phyloP scores from a whole-genome alignment of 2,797 vertebrate species.

The Gouania willdenowi region DNA sequence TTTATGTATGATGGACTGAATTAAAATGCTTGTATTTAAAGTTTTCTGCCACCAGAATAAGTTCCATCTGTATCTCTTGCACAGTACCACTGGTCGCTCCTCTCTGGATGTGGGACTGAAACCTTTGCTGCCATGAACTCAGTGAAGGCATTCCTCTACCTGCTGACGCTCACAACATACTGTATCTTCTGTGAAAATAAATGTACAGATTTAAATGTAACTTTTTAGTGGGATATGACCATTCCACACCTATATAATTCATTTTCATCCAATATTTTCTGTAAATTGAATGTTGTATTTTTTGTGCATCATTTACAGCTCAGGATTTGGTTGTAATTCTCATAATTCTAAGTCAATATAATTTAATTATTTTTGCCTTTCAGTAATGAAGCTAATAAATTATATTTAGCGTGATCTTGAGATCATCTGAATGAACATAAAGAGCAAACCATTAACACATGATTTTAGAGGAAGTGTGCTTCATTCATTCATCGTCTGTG shows the following conservation, averaged over 20 bases:
- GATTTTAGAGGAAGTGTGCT: too few relatives aligned
- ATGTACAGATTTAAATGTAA: background rate
- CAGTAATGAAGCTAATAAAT: too few relatives aligned
- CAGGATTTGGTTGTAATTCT: too few relatives aligned
- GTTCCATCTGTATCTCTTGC: too few relatives aligned
- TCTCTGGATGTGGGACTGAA: constrained; percentile 30
- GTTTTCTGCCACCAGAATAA: constrained; percentile 24
- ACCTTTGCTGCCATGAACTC: constrained; percentile 11
- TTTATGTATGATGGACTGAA: constrained; percentile 40
- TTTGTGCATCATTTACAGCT: too few relatives aligned
- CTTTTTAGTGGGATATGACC: constrained; percentile 14
- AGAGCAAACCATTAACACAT: too few relatives aligned
- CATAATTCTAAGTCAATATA: too few relatives aligned
- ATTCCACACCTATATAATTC: constrained; percentile 22
- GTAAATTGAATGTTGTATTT: too few relatives aligned
- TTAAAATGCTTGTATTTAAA: constrained; percentile 15
- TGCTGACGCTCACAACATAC: constrained; percentile 28
- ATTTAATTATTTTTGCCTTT: too few relatives aligned
- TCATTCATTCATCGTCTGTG: too few relatives aligned
- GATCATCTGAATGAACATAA: too few relatives aligned
- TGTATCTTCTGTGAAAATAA: constrained; percentile 5
- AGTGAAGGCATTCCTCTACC: constrained; percentile 36
- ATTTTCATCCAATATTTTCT: constrained; percentile 8
- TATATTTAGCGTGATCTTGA: too few relatives aligned
- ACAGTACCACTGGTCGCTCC: constrained; percentile 23